Evolutionary conservation across 53 echinoderm and acorn worm genomes (phyloP), one percentile per base, ranked within the genome.

Genomic region (Astropecten irregularis): DNA sequence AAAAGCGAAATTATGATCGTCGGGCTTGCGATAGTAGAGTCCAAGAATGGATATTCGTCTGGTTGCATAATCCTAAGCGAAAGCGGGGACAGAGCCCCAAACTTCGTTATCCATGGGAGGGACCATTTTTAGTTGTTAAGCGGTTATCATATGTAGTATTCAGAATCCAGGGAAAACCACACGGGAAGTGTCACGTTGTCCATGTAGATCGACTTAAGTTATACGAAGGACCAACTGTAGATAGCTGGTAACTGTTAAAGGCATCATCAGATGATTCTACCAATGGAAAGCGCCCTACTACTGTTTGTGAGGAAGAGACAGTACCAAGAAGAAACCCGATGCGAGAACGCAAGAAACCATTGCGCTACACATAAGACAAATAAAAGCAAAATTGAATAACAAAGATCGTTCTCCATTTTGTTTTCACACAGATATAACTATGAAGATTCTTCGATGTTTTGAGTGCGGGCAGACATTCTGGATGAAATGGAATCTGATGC

Each of bases 131-230:
- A 33, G 35, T 90, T 2, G 66, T 52, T 0, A n/a, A 23, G 1
- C 40, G 47, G 2, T 29, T 89, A 13, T 85, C 77, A 21, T 85
- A 89, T 69, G 85, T 90, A 0, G 62, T 77, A 20, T 69, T 61
- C 48, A 30, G 85, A 8, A 63, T 89, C 19, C 81, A 85, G 57
- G 40, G 3, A 23, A 49, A 55, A 18, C 79, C 84, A 20, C 40
- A 26, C 16, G 71, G 71, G 7, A 49, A 48, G 31, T n/a, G n/a
- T n/a, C n/a, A 30, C 0, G 67, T 87, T n/a, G 77, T 91, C 4
- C 91, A 91, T 40, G 69, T 71, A 4, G 88, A 91, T 77, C 54
- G 87, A 1, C 51, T 88, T n/a, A 88, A 88, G 13, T 33, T 34
- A 9, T 91, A 84, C n/a, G 61, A 81, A 64, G 82, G 82, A n/a